phyloP scores from a whole-genome alignment of 2,888 invertebrate species.

The Drosophila helvetica region DNA sequence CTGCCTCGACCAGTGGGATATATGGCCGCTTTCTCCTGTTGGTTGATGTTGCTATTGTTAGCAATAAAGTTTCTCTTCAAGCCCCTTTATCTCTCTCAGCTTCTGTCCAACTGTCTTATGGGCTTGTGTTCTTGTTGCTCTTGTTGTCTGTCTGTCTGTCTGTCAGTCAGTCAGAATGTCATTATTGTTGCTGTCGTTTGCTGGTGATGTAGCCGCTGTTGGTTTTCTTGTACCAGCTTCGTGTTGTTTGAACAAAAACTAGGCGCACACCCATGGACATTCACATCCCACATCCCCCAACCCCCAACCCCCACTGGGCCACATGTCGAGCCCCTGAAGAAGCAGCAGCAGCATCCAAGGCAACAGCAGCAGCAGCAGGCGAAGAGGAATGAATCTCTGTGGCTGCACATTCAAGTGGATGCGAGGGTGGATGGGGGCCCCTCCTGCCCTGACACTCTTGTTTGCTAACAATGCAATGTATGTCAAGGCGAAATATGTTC shows the following conservation, averaged over 20 bases:
- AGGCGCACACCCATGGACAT: constrained; percentile 26
- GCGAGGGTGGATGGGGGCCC: not conserved
- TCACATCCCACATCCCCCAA: constrained; percentile 15
- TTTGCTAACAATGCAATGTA: constrained; percentile 77
- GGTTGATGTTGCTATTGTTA: constrained; percentile 37
- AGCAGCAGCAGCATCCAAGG: not conserved
- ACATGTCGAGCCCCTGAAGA: constrained; percentile 17
- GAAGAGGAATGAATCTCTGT: constrained; percentile 40
- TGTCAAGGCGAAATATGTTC: constrained; percentile 77
- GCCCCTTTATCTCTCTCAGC: constrained; percentile 27
- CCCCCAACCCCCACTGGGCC: constrained; percentile 3
- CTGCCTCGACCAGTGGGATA: not conserved
- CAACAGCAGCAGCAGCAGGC: no score
- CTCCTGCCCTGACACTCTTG: constrained; percentile 70
- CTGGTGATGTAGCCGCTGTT: constrained; percentile 59
- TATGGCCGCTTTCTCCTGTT: constrained; percentile 1
- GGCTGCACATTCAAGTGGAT: constrained; percentile 40
- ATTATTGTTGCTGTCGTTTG: constrained; percentile 62
- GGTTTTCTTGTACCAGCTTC: constrained; percentile 72
- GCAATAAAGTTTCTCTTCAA: constrained; percentile 38
- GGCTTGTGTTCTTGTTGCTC: constrained; percentile 55
- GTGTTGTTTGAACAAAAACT: constrained; percentile 78
- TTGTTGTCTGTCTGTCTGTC: constrained; percentile 32
- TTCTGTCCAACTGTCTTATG: constrained; percentile 64
- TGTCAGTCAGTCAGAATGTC: constrained; percentile 69